phyloP scores from a whole-genome alignment of 37 sponge, comb jelly and placozoan genomes.

The Lycopodina hypogea region DNA sequence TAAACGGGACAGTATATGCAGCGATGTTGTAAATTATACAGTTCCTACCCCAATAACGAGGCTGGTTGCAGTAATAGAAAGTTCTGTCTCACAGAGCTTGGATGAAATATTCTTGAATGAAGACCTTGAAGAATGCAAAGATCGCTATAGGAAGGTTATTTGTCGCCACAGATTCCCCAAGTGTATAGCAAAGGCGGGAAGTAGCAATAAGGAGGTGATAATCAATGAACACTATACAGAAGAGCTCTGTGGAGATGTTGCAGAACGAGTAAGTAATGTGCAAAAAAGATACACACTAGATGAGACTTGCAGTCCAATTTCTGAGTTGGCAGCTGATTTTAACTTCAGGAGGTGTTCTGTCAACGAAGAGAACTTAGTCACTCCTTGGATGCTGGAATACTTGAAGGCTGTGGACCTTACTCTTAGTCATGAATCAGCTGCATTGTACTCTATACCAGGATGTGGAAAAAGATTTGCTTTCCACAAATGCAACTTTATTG shows the following conservation, averaged over 20 bases:
- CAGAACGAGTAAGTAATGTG: too few relatives aligned
- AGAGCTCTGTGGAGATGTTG: background rate
- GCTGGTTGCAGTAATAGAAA: slow-evolving; percentile 5
- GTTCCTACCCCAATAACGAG: slow-evolving; percentile 15
- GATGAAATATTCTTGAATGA: background rate
- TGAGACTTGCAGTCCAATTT: slow-evolving; percentile 10
- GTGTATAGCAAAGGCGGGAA: background rate
- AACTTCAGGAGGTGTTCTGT: background rate
- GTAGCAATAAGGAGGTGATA: background rate
- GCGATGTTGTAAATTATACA: background rate
- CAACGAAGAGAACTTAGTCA: background rate
- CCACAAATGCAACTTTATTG: slow-evolving; percentile 10
- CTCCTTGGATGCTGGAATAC: slow-evolving; percentile 26
- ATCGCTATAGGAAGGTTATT: background rate
- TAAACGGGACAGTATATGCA: background rate
- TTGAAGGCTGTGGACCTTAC: background rate
- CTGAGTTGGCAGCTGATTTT: background rate
- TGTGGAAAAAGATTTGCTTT: background rate
- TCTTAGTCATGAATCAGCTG: background rate
- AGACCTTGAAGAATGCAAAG: background rate
- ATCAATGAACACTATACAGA: background rate
- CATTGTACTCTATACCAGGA: too few relatives aligned
- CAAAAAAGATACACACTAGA: too few relatives aligned
- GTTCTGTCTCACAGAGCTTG: background rate
- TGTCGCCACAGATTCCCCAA: slow-evolving; percentile 24